Percentiles rank a stretch among this genome's conserved stretches.
Evolutionary conservation across 1,140 invertebrate genomes (phyloP).

Genomic region (Zaprionus kolodkinae): DNA sequence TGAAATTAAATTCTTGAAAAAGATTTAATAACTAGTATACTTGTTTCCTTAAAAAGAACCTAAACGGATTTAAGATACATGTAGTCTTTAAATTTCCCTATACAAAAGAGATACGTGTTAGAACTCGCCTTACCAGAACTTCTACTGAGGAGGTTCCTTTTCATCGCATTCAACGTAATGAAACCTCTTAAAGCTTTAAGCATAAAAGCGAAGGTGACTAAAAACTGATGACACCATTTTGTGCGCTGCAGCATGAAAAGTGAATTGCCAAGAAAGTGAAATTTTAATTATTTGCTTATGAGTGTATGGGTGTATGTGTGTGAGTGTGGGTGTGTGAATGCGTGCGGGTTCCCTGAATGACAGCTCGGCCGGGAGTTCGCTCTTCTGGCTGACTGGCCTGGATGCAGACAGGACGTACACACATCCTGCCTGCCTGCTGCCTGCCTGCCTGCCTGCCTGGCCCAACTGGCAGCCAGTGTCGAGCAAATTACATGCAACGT

Average conservation of each 20-base stretch:
- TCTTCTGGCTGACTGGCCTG: slow-evolving; percentile 54
- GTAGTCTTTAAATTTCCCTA: neutral
- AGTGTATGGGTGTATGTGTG: slow-evolving; percentile 12
- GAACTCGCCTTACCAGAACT: neutral
- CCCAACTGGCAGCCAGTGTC: slow-evolving; percentile 32
- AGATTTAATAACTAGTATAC: no score
- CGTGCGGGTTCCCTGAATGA: slow-evolving; percentile 68
- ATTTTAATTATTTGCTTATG: slow-evolving; percentile 81
- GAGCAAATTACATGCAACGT: slow-evolving; percentile 82
- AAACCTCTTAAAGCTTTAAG: neutral
- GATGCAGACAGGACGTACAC: slow-evolving; percentile 75
- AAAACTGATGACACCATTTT: slow-evolving; percentile 77
- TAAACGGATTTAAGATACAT: no score
- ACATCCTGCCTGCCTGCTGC: slow-evolving; percentile 49
- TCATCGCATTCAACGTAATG: neutral
- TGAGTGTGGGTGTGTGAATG: slow-evolving; percentile 23
- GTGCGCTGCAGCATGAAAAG: slow-evolving; percentile 59
- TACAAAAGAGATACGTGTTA: neutral
- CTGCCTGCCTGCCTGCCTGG: slow-evolving; percentile 17
- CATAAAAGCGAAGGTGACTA: slow-evolving; percentile 32
- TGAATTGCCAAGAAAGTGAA: slow-evolving; percentile 82
- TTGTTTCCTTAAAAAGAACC: no score
- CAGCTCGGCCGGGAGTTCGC: slow-evolving; percentile 48
- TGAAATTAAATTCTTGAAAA: no score
- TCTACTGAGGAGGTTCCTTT: neutral